Evolutionary conservation across 2,888 invertebrate genomes (phyloP).

Genomic region (Sphinx pinastri): DNA sequence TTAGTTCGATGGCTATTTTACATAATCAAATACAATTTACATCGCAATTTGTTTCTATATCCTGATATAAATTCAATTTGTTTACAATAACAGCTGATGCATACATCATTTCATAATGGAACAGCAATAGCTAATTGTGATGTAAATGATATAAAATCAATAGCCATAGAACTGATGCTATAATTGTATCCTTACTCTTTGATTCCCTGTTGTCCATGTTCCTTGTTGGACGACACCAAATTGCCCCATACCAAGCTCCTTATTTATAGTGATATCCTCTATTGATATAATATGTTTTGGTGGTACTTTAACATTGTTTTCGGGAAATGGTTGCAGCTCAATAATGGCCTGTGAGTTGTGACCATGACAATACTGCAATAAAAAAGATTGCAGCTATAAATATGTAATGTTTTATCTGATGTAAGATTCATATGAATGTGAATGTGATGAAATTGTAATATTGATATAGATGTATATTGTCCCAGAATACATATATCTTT

Average conservation of each 20-base stretch:
- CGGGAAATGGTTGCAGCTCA: constrained; percentile 62
- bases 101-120: too few relatives aligned
- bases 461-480: neutral
- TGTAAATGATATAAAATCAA: neutral
- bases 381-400: constrained; percentile 17
- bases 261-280: constrained; percentile 96
- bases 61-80: too few relatives aligned
- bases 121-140: neutral
- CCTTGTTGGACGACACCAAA: constrained; percentile 99
- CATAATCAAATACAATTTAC: too few relatives aligned
- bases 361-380: constrained; percentile 54
- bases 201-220: constrained; percentile 97
- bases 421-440: constrained; percentile 26
- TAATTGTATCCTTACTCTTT: constrained; percentile 86
- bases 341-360: constrained; percentile 49
- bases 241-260: constrained; percentile 97
- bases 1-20: neutral
- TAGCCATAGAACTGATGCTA: neutral
- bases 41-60: too few relatives aligned
- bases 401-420: constrained; percentile 18
- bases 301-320: constrained; percentile 84
- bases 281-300: constrained; percentile 96
- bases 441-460: constrained; percentile 15
- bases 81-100: too few relatives aligned
- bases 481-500: neutral